phyloP scores from a whole-genome alignment of 1,140 invertebrate species.

The Plutomurus gul region DNA sequence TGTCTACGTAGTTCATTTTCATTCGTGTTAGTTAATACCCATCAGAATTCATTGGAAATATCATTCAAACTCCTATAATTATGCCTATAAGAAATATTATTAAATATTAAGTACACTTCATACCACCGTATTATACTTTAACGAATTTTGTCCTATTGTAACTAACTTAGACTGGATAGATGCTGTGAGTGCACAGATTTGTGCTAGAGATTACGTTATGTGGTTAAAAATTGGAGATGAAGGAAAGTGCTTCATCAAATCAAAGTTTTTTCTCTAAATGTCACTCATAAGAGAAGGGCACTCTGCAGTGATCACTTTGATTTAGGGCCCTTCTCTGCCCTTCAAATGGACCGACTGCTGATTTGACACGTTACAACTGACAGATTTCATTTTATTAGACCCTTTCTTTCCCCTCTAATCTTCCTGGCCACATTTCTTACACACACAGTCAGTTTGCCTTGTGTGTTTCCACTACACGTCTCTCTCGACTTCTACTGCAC shows the following conservation, averaged over 20 bases:
- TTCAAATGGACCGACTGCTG: slow-evolving; percentile 39
- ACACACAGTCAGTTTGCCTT: not conserved
- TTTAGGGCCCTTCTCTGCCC: slow-evolving; percentile 33
- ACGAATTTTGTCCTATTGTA: too few relatives aligned
- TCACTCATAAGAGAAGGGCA: slow-evolving; percentile 34
- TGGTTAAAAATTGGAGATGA: not conserved
- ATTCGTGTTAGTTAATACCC: too few relatives aligned
- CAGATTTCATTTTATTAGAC: slow-evolving; percentile 33
- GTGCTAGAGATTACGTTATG: not conserved
- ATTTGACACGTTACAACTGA: slow-evolving; percentile 40
- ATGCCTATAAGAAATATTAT: too few relatives aligned
- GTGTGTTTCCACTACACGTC: not conserved
- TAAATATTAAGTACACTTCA: too few relatives aligned
- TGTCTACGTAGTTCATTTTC: too few relatives aligned
- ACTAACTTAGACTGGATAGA: not conserved
- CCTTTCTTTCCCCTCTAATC: slow-evolving; percentile 13
- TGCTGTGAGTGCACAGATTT: not conserved
- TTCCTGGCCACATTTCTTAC: not conserved
- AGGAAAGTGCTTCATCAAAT: slow-evolving; percentile 31
- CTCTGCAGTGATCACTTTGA: slow-evolving; percentile 21
- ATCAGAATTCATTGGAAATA: too few relatives aligned
- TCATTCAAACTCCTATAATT: too few relatives aligned
- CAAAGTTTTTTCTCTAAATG: slow-evolving; percentile 35
- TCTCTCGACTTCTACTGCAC: not conserved
- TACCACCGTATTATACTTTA: too few relatives aligned